These are phyloP conservation scores for Manis javanica DNA, from an alignment of 2,797 vertebrate genomes.

Conservation along the genomic window DNA sequence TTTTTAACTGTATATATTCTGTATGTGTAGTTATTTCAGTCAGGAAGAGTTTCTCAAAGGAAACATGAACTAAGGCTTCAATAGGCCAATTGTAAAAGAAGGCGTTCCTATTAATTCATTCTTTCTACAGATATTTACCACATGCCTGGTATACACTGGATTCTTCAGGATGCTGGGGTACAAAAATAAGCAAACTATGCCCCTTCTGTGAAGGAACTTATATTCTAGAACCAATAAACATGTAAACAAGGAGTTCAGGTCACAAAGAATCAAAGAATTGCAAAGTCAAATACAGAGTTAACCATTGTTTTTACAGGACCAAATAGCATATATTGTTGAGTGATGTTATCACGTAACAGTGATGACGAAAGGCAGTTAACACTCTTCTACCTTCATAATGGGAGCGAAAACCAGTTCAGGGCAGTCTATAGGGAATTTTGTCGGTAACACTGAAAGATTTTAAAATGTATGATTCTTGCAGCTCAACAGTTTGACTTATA, in stretches of 20 bases:
- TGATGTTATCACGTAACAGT: conserved; percentile 26
- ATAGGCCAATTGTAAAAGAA: background rate
- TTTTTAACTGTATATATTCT: background rate
- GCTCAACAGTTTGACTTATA: background rate
- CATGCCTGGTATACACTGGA: fast-evolving
- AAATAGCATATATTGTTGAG: conserved; percentile 49
- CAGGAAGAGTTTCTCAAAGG: background rate
- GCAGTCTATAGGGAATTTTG: background rate
- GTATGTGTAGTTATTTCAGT: background rate
- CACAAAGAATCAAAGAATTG: background rate
- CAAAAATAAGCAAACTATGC: background rate
- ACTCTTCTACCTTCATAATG: conserved; percentile 38
- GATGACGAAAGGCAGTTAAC: background rate
- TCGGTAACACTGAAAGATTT: background rate
- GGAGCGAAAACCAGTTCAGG: background rate
- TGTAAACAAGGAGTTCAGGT: background rate
- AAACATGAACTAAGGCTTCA: background rate
- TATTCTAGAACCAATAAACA: background rate
- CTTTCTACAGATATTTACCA: background rate
- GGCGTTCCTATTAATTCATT: background rate
- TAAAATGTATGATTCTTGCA: conserved; percentile 1
- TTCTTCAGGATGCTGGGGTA: background rate
- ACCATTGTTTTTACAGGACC: background rate
- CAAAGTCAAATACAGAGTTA: background rate
- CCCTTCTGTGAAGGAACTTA: background rate